Conservation (phyloP, 2,113 vertebrate genomes). For the Phalacrocorax aristotelis region DNA sequence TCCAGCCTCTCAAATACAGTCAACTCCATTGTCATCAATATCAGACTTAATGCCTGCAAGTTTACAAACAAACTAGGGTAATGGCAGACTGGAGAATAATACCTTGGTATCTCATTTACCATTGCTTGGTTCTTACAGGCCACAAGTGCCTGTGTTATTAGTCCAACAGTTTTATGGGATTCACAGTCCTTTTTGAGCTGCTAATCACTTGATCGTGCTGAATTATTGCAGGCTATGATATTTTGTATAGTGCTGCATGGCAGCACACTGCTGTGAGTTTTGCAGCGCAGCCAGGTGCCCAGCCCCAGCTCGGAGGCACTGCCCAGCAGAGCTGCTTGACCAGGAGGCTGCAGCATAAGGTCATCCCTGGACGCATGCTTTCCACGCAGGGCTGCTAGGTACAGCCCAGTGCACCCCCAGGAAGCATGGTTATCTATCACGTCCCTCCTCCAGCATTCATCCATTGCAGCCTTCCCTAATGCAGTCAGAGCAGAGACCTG, state of each 20-base stretch:
- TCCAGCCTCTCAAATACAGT: neutral
- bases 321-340: neutral
- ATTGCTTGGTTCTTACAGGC: neutral
- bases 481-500: neutral
- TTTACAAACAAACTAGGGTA: neutral
- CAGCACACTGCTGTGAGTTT: neutral
- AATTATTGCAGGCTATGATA: neutral
- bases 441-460: neutral
- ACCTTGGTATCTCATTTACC: neutral
- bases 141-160: neutral
- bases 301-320: rapidly evolving
- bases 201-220: neutral
- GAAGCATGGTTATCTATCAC: neutral
- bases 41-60: neutral
- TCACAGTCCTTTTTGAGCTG: neutral
- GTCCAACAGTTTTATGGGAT: neutral
- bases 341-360: neutral
- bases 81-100: neutral
- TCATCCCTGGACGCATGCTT: too few species aligned
- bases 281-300: rapidly evolving
- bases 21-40: neutral
- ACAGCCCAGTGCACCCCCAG: rapidly evolving
- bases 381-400: rapidly evolving
- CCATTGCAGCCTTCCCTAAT: rapidly evolving
- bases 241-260: neutral